Conservation (phyloP, 2,113 vertebrate genomes). For the Perca flavescens region DNA sequence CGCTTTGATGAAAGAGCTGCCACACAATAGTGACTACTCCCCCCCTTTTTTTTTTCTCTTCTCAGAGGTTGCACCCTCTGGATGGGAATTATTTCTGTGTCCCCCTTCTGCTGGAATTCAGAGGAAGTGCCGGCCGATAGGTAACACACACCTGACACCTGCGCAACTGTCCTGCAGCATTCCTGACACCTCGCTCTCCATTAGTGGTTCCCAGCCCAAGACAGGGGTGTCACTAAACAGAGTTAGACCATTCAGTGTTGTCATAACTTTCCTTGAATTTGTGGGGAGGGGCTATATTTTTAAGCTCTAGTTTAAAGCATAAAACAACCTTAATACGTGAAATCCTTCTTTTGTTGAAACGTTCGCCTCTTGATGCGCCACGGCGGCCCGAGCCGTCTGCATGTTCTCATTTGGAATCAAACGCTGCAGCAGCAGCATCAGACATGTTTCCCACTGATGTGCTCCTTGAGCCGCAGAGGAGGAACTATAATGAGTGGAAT, state of each 20-base stretch:
- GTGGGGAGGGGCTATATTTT: neutral
- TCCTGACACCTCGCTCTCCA: slow-evolving; percentile 25
- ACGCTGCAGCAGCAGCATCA: slow-evolving; percentile 25
- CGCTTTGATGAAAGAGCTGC: slow-evolving; percentile 46
- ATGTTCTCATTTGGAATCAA: slow-evolving; percentile 24
- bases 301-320: neutral
- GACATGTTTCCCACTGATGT: slow-evolving; percentile 47
- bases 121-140: slow-evolving; percentile 29
- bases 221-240: neutral
- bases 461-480: neutral
- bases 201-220: neutral
- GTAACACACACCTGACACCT: slow-evolving; percentile 78
- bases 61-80: slow-evolving; percentile 1
- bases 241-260: neutral
- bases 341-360: neutral
- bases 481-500: slow-evolving; percentile 8
- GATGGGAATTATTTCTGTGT: slow-evolving; percentile 35
- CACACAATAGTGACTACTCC: slow-evolving; percentile 55
- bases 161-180: slow-evolving; percentile 57
- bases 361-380: neutral
- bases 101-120: slow-evolving; percentile 40
- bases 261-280: neutral
- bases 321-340: neutral
- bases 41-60: slow-evolving; percentile 13
- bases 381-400: neutral